Evolutionary conservation across 2,113 vertebrate species (phyloP).

Genomic region (Cyrtonyx montezumae): DNA sequence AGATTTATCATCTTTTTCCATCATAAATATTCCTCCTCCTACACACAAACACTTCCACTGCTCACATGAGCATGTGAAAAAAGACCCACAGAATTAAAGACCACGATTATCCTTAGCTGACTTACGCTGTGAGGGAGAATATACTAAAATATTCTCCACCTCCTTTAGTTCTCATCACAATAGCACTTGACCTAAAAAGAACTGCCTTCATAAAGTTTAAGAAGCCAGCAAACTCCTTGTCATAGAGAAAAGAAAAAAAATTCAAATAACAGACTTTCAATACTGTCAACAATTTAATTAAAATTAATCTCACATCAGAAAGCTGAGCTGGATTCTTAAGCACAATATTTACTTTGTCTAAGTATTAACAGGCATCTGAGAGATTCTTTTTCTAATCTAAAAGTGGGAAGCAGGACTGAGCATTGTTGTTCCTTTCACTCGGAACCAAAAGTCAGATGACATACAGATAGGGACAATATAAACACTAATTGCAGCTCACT

Average conservation of each 20-base stretch:
- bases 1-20: constrained; percentile 6
- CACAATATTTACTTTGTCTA: not conserved
- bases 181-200: constrained; percentile 15
- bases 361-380: not conserved
- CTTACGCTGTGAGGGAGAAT: not conserved
- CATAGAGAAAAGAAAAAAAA: not conserved
- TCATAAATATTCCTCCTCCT: constrained; percentile 46
- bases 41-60: not conserved
- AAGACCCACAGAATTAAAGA: constrained; percentile 17
- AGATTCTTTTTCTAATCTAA: not conserved
- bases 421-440: not conserved
- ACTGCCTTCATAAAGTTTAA: constrained; percentile 16
- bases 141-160: not conserved
- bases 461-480: not conserved
- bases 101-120: constrained; percentile 6
- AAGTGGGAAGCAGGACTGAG: not conserved
- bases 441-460: not conserved
- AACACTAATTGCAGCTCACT: not conserved
- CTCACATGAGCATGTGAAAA: not conserved
- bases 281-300: constrained; percentile 4
- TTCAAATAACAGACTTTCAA: not conserved
- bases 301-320: not conserved
- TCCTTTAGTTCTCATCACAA: not conserved
- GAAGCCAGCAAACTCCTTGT: constrained; percentile 20
- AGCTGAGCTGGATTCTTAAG: not conserved